Base-by-base conservation (phyloP, 2,797 vertebrate genomes). In the Gastrophryne carolinensis region DNA sequence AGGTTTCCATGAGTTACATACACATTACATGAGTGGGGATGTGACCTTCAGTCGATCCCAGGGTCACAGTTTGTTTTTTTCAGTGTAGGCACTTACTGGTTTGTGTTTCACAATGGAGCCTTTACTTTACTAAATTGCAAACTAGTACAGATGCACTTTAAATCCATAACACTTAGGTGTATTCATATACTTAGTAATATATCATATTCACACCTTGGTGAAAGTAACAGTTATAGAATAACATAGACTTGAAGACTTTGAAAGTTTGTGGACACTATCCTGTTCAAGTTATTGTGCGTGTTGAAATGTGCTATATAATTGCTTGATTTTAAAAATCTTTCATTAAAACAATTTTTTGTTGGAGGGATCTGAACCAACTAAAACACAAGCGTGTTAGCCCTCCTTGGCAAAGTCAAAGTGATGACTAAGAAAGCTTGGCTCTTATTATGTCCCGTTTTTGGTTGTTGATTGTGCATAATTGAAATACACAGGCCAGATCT, bases 341-440 rank as follows among this genome's bases (percentile, higher is more conserved):
- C 63, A 73, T 63, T 35, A 73, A 53, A 53, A 49, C 54, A 35
- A 64, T 63, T 75, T 66, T 68, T 21, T 32, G 12, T 10, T 44
- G 19, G 21, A 75, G 53, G 72, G 62, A 74, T 29, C 53, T 49
- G 53, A 56, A 26, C 73, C 73, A 75, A 75, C 52, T 29, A 27
- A 75, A 75, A 75, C 73, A 67, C 50, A 67, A 49, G 39, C 34
- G 73, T 67, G 73, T 60, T 75, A 75, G 67, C 37, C 73, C 53
- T 17, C 39, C 44, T 69, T 75, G 73, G 73, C 73, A 75, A 15
- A 50, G 23, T 60, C 53, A n/a, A n/a, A 61, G 69, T 63, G 60
- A 72, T 72, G 57, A 72, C 44, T 72, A 62, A 72, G 57, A 62
- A n/a, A 19, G 57, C 32, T 72, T 72, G 57, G 69, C 57, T 52